Evolutionary conservation across 1,140 invertebrate species (phyloP), one percentile per base, ranked within the genome.

Genomic region (Aleiodes sp.): DNA sequence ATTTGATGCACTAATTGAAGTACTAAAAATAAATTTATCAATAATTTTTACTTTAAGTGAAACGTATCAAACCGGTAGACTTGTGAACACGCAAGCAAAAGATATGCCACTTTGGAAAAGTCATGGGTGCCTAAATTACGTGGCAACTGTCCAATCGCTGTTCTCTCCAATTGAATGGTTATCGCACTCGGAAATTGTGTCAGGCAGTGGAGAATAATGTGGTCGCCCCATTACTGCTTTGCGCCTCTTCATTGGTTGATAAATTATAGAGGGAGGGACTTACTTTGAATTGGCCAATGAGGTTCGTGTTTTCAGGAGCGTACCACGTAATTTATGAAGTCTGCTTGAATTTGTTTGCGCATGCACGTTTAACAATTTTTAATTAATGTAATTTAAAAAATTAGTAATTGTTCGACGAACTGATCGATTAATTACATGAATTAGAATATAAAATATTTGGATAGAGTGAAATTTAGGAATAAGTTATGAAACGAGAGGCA

Each of bases 61-160:
- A n/a, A n/a, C n/a, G n/a, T n/a, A 21, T 52, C 1, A 2, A 3
- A 9, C 46, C 46, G 46, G 46, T 24, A 24, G 46, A 52, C 21
- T 24, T 9, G 46, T 52, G 46, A 52, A 52, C 46, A 52, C 46
- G 46, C 46, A 52, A 21, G 46, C 46, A 52, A 16, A n/a, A 16
- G 46, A 52, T 52, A 52, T n/a, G 4, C 21, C 26, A 3, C 10
- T 1, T 2, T 3, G 46, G 26, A 46, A 52, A 52, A 16, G 46
- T 52, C 46, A 52, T 21, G 26, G 26, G 41, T 46, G 16, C 14
- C 41, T 46, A 16, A 46, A 31, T 29, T 63, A 46, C 72, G 75
- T 76, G 72, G 75, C 39, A n/a, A 1, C 7, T 74, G 43, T 10
- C n/a, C 60, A 24, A 67, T 71, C 21, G 6, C 21, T 9, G 6